Evolutionary conservation across 2,113 vertebrate species (phyloP).

Genomic region (Dipodomys stephensi): DNA sequence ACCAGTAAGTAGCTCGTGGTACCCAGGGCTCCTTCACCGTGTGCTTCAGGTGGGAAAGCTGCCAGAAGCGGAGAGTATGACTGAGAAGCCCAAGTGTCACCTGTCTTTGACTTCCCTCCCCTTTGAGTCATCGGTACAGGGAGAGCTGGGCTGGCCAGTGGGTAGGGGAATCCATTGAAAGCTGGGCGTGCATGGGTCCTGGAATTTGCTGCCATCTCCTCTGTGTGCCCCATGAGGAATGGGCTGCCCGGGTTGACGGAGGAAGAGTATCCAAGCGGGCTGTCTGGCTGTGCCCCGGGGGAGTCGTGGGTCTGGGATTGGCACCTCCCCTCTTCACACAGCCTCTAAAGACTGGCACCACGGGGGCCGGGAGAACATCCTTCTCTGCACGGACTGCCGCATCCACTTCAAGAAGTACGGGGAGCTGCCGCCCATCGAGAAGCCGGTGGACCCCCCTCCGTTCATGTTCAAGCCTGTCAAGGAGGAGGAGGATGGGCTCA

Average conservation of each 20-base stretch:
- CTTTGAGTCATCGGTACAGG: not conserved
- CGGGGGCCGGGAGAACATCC: constrained; percentile 98
- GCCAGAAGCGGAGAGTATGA: not conserved
- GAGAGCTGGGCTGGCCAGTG: constrained; percentile 25
- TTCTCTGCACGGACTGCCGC: constrained; percentile 97
- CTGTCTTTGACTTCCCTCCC: not conserved
- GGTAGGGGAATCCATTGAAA: not conserved
- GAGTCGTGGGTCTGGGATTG: not conserved
- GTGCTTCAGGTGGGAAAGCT: not conserved
- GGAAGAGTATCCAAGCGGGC: not conserved
- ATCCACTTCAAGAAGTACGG: constrained; percentile 99
- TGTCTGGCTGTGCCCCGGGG: not conserved
- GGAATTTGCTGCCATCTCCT: not conserved
- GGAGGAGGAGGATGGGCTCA: constrained; percentile 99
- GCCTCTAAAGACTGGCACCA: constrained; percentile 99
- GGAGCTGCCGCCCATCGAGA: constrained; percentile 98
- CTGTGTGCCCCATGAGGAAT: no score
- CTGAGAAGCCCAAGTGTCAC: not conserved
- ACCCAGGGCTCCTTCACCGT: no score
- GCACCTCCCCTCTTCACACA: constrained; percentile 72
- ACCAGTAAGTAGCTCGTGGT: constrained; percentile 91
- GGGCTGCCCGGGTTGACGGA: not conserved
- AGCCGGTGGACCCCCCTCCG: constrained; percentile 98
- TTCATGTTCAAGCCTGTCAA: constrained; percentile 99
- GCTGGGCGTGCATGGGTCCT: not conserved